phyloP scores from a whole-genome alignment of 2,113 vertebrate species.

The Strix uralensis region DNA sequence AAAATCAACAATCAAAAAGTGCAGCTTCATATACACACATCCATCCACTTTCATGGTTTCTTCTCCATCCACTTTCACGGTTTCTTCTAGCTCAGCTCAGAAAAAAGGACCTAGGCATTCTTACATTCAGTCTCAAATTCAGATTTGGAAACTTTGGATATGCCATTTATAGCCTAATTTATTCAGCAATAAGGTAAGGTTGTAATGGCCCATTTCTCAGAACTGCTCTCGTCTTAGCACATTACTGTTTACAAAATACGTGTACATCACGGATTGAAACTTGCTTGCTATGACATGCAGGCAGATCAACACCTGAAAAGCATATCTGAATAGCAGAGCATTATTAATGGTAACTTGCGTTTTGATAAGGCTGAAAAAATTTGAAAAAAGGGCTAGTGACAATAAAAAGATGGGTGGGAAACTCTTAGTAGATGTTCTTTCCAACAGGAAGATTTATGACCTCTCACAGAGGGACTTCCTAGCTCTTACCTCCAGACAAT shows the following conservation, averaged over 20 bases:
- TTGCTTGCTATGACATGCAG: accelerated
- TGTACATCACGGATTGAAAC: neutral
- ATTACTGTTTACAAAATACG: neutral
- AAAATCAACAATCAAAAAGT: neutral
- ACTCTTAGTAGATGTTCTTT: neutral
- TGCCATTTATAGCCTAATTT: neutral
- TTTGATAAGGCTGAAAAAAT: neutral
- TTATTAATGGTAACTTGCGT: neutral
- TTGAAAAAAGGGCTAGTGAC: neutral
- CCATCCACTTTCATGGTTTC: neutral
- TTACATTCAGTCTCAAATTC: neutral
- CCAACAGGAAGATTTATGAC: neutral
- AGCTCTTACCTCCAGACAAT: neutral
- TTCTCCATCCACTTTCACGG: no score
- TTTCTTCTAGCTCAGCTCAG: neutral
- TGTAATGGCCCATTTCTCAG: neutral
- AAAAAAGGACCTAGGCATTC: neutral
- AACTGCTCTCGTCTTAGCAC: neutral
- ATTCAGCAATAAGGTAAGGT: neutral
- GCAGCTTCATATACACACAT: accelerated
- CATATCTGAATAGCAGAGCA: neutral
- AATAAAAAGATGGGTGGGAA: neutral
- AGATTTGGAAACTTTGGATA: neutral
- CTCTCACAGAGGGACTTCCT: neutral
- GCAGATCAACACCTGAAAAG: neutral